Conservation (phyloP, 2,888 invertebrate genomes). For the Drosophila prostipennis region DNA sequence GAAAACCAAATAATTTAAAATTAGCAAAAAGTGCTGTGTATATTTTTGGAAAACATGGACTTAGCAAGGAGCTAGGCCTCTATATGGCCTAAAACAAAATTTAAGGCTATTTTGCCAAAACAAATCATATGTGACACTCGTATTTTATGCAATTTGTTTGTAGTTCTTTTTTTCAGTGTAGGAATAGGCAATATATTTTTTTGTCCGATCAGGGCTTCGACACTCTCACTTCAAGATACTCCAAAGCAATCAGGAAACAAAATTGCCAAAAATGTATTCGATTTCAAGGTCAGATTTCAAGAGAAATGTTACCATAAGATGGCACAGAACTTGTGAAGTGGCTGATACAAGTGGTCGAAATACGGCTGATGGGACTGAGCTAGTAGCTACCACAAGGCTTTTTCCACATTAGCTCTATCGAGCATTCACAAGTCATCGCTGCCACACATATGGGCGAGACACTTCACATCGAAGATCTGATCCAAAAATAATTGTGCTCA, state of each 20-base stretch:
- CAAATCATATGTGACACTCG: too few relatives aligned
- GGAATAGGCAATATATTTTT: background rate
- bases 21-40: too few relatives aligned
- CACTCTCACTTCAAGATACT: constrained; percentile 44
- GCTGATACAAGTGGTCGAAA: constrained; percentile 2
- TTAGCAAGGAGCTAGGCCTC: too few relatives aligned
- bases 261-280: constrained; percentile 46
- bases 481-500: constrained; percentile 61
- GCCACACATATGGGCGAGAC: constrained; percentile 4
- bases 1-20: too few relatives aligned
- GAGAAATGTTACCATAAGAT: constrained; percentile 22
- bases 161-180: too few relatives aligned
- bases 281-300: constrained; percentile 57
- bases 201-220: background rate
- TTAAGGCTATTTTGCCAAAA: too few relatives aligned
- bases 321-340: constrained; percentile 35
- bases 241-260: constrained; percentile 59
- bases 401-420: constrained; percentile 2
- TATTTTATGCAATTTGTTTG: too few relatives aligned
- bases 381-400: background rate
- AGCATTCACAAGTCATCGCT: background rate
- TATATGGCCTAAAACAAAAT: too few relatives aligned
- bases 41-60: too few relatives aligned
- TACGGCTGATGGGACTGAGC: background rate
- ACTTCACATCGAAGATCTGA: constrained; percentile 64